phyloP scores from a whole-genome alignment of 2,113 vertebrate species.

The Tinamus guttatus region DNA sequence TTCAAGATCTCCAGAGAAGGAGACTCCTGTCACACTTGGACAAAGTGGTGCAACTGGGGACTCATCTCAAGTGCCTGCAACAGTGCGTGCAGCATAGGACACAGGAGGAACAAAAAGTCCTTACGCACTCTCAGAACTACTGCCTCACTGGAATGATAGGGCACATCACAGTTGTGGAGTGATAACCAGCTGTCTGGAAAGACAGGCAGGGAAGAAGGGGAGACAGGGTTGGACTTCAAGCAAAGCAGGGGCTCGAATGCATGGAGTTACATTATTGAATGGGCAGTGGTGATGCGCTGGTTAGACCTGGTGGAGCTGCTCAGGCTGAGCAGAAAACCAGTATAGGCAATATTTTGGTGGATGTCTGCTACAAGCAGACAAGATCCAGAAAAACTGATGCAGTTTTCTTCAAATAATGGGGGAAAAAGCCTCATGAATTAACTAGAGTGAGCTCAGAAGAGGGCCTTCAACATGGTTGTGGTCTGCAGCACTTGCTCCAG shows the following conservation, averaged over 20 bases:
- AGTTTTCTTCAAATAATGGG: not conserved
- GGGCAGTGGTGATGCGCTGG: not conserved
- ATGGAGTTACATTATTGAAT: not conserved
- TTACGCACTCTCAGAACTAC: not conserved
- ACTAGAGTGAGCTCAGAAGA: no score
- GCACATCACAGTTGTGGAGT: not conserved
- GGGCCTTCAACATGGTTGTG: no score
- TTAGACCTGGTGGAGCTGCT: not conserved
- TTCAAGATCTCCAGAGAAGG: no score
- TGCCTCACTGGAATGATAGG: not conserved
- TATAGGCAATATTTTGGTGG: not conserved
- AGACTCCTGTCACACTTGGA: not conserved
- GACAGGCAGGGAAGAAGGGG: not conserved
- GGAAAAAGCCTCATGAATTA: not conserved
- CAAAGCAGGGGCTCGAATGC: not conserved
- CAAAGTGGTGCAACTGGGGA: not conserved
- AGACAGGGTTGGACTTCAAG: not conserved
- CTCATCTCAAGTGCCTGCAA: not conserved
- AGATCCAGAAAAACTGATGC: not conserved
- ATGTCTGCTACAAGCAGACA: not conserved
- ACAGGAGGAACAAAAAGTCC: not conserved
- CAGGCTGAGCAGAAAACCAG: not conserved
- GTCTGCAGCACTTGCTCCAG: no score
- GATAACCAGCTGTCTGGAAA: not conserved
- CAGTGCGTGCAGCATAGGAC: not conserved